Evolutionary conservation across 2,113 vertebrate genomes (phyloP).

Genomic region (Gymnocephalus cernua): DNA sequence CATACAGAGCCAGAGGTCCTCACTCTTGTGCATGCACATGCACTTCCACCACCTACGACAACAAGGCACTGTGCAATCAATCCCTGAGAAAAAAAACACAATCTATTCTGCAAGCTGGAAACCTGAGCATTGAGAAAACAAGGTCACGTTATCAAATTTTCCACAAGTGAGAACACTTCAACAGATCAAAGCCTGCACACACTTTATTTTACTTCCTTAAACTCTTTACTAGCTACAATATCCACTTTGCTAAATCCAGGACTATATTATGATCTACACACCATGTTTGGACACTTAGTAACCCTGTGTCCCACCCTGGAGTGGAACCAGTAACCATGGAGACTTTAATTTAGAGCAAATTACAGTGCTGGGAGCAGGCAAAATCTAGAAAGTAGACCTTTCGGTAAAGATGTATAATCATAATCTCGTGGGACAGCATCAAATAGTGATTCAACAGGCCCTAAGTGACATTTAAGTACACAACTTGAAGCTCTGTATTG

Average conservation of each 20-base stretch:
- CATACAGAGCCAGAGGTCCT: conserved; percentile 39
- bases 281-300: conserved; percentile 49
- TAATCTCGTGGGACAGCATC: conserved; percentile 36
- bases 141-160: conserved; percentile 41
- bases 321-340: conserved; percentile 73
- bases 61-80: conserved; percentile 35
- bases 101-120: conserved; percentile 49
- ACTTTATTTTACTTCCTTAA: conserved; percentile 6
- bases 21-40: conserved; percentile 79
- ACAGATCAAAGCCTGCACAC: conserved; percentile 8
- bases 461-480: background rate
- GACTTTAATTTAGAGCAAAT: conserved; percentile 70
- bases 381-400: conserved; percentile 24
- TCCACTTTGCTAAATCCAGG: conserved; percentile 3
- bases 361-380: conserved; percentile 39
- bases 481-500: conserved; percentile 6
- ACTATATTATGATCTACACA: conserved; percentile 21
- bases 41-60: conserved; percentile 52
- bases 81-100: conserved; percentile 35
- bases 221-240: background rate
- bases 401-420: conserved; percentile 33
- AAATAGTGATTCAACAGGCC: conserved; percentile 20
- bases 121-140: conserved; percentile 58
- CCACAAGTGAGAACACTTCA: conserved; percentile 21
- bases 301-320: conserved; percentile 62